These are phyloP conservation scores for Tyrannus savana DNA, from an alignment of 2,113 vertebrate species.

Conservation along the genomic window DNA sequence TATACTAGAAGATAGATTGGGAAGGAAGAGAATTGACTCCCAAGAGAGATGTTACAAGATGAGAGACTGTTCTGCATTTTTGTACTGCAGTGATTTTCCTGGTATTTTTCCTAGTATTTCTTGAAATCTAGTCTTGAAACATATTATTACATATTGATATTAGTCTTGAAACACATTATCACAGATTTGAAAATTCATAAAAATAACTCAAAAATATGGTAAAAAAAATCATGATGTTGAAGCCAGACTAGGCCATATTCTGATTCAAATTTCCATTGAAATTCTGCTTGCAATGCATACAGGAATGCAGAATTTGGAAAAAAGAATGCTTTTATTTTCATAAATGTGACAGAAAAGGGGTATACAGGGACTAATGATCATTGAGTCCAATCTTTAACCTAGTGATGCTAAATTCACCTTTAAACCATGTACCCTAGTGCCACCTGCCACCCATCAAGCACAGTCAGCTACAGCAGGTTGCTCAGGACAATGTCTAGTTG, in stretches of 20 bases:
- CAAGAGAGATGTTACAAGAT: neutral
- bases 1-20: neutral
- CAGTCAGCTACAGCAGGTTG: neutral
- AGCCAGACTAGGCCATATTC: neutral
- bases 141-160: too few species aligned
- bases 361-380: neutral
- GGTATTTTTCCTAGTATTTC: neutral
- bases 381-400: accelerated
- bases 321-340: neutral
- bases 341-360: neutral
- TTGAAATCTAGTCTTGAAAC: neutral
- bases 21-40: neutral
- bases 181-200: neutral
- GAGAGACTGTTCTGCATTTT: neutral
- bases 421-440: too few species aligned
- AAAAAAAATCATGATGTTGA: neutral
- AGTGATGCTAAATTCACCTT: neutral
- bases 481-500: neutral
- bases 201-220: neutral
- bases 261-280: neutral
- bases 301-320: neutral
- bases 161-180: neutral
- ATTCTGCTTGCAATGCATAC: neutral
- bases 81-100: neutral
- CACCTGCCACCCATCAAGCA: accelerated